Evolutionary conservation across 2,888 invertebrate genomes (phyloP).

Genomic region (Erpobdella octoculata): DNA sequence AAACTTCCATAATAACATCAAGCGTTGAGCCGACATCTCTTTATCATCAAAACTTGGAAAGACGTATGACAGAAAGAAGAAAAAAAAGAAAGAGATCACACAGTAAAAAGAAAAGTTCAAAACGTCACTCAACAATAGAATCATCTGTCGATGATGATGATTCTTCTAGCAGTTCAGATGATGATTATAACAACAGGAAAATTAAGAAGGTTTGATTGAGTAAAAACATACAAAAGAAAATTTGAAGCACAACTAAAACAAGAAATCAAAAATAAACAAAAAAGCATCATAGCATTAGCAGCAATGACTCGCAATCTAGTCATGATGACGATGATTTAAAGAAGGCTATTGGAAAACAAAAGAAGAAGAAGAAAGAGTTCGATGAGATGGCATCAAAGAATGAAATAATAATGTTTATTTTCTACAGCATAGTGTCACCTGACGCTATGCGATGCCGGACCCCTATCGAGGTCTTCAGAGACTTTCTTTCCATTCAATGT

Average conservation of each 20-base stretch:
- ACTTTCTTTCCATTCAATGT: no score
- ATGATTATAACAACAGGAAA: not conserved
- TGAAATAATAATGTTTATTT: constrained; percentile 83
- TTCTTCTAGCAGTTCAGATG: no score
- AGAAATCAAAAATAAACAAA: no score
- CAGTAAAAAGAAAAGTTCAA: not conserved
- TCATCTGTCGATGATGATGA: no score
- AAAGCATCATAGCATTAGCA: no score
- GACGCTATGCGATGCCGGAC: no score
- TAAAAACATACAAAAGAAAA: no score
- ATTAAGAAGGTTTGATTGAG: no score
- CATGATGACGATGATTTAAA: not conserved
- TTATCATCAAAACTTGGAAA: constrained; percentile 5
- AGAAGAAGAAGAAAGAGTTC: constrained; percentile 54
- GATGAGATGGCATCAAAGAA: constrained; percentile 65
- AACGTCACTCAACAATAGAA: not conserved
- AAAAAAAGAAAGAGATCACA: constrained; percentile 18
- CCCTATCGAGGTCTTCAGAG: no score
- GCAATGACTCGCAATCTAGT: not conserved
- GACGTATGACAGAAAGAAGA: constrained; percentile 38
- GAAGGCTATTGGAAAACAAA: constrained; percentile 44
- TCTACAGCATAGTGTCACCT: no score
- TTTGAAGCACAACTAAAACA: no score
- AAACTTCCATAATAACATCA: not conserved
- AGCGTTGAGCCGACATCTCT: not conserved